phyloP scores from a whole-genome alignment of 1,140 invertebrate species.

The Hylyphantes graminicola region DNA sequence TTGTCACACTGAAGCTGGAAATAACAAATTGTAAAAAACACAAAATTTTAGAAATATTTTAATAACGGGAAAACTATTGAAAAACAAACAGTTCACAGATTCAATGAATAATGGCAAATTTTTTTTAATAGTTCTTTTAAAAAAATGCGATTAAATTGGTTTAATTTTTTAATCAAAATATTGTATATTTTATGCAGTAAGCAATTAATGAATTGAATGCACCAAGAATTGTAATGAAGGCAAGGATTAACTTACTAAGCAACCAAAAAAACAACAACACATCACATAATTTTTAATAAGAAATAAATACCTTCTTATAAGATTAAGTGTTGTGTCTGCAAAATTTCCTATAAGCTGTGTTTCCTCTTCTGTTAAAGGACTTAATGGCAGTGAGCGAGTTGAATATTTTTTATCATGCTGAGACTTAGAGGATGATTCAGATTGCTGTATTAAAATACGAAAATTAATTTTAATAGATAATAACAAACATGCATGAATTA shows the following conservation, averaged over 20 bases:
- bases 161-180: no score
- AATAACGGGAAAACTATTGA: no score
- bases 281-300: not conserved
- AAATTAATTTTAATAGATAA: not conserved
- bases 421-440: constrained; percentile 87
- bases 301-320: constrained; percentile 74
- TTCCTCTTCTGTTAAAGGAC: constrained; percentile 79
- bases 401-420: constrained; percentile 86
- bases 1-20: no score
- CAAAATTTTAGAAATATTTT: no score
- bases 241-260: not conserved
- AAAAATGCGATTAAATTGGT: no score
- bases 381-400: constrained; percentile 63
- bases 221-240: no score
- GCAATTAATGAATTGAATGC: no score
- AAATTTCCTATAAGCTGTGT: constrained; percentile 79
- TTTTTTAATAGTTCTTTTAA: no score
- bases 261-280: not conserved
- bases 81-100: no score
- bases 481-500: not conserved
- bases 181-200: no score
- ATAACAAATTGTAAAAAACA: no score
- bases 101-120: no score
- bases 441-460: constrained; percentile 71
- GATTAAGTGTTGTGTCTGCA: constrained; percentile 81